Evolutionary conservation across 1,140 invertebrate genomes (phyloP).

Genomic region (Cydia strobilella): DNA sequence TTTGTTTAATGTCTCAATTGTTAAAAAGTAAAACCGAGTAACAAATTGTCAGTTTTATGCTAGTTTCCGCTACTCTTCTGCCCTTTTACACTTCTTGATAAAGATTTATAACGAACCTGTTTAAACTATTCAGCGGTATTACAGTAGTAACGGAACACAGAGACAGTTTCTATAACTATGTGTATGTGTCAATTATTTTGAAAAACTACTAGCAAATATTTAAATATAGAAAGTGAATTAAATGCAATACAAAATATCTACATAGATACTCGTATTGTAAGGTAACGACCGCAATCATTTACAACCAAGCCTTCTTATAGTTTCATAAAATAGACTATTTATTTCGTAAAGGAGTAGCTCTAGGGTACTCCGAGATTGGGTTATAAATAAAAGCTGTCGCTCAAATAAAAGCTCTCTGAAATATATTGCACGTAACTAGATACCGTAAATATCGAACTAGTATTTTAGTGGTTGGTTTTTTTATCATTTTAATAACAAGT

Average conservation of each 20-base stretch:
- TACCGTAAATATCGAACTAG: neutral
- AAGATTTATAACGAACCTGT: no score
- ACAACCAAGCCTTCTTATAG: neutral
- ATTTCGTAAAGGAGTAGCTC: neutral
- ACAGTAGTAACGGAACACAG: no score
- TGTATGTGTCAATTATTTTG: neutral
- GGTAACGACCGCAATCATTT: neutral
- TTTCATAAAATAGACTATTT: slow-evolving; percentile 8
- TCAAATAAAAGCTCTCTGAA: neutral
- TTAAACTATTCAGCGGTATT: no score
- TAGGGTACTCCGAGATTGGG: neutral
- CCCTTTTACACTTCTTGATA: no score
- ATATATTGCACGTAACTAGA: slow-evolving; percentile 5
- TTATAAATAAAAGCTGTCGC: slow-evolving; percentile 14
- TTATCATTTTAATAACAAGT: no score
- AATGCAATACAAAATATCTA: no score
- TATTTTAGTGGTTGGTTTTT: no score
- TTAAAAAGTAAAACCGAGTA: neutral
- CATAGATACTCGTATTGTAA: neutral
- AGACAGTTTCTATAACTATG: no score
- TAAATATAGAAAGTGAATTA: no score
- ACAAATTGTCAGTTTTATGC: neutral
- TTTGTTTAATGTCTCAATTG: neutral
- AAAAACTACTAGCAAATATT: no score
- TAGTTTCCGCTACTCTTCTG: neutral